Percentiles rank a stretch among this genome's conserved stretches.
Conservation (phyloP, 2,888 invertebrate genomes). For the Dermolepida albohirtum region DNA sequence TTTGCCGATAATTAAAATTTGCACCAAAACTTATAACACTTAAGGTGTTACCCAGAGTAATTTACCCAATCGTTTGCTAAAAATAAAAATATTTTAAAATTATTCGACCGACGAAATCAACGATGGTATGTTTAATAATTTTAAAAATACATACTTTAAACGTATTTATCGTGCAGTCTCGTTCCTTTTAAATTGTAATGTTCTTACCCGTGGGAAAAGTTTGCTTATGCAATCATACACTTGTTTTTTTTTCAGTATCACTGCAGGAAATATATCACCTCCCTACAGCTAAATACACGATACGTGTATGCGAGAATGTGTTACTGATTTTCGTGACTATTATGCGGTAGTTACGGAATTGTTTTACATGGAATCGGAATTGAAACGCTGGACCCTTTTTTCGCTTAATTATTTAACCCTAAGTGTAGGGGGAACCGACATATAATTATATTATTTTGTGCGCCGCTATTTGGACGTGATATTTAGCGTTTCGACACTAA, state of each 20-base stretch:
- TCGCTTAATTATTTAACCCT: conserved; percentile 28
- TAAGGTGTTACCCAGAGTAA: no score
- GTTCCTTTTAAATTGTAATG: conserved; percentile 1
- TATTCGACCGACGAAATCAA: no score
- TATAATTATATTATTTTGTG: conserved; percentile 46
- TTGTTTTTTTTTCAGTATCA: conserved; percentile 44
- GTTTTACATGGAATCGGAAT: conserved; percentile 48
- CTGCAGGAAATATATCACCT: conserved; percentile 47
- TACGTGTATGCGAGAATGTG: conserved; percentile 4
- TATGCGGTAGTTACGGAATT: conserved; percentile 47
- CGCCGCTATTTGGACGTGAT: conserved; percentile 35
- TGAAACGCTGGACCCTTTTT: conserved; percentile 38
- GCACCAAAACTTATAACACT: no score
- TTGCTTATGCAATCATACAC: conserved; percentile 14
- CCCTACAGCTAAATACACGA: conserved; percentile 7
- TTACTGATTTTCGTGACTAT: conserved; percentile 31
- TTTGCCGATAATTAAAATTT: no score
- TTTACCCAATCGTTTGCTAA: no score
- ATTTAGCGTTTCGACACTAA: conserved; percentile 12
- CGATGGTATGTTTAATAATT: no score
- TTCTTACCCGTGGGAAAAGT: conserved; percentile 29
- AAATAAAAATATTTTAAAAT: no score
- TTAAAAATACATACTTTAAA: not conserved
- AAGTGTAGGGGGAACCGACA: conserved; percentile 44
- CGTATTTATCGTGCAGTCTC: not conserved